These are phyloP conservation scores for Crotalus viridis DNA, from an alignment of 2,113 vertebrate genomes.

Conservation along the genomic window DNA sequence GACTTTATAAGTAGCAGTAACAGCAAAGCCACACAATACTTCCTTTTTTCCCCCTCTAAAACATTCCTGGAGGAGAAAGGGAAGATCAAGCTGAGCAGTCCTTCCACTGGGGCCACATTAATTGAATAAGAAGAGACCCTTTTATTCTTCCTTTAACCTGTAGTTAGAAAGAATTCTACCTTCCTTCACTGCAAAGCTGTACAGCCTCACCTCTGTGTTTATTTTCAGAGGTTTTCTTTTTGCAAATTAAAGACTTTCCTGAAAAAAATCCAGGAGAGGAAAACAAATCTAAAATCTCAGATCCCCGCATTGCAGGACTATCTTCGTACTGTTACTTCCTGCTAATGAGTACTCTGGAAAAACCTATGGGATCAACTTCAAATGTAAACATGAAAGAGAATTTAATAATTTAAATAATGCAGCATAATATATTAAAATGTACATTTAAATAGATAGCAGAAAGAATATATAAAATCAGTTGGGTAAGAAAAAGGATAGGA, in stretches of 20 bases:
- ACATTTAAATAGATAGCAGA: background rate
- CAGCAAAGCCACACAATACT: background rate
- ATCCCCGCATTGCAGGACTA: background rate
- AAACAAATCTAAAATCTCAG: background rate
- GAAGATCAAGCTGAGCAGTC: background rate
- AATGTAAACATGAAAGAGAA: background rate
- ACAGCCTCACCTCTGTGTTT: background rate
- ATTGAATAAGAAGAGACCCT: background rate
- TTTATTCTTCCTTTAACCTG: background rate
- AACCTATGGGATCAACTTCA: background rate
- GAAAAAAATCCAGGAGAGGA: background rate
- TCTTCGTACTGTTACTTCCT: background rate
- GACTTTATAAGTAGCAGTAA: background rate
- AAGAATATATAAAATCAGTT: background rate
- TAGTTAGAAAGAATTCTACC: background rate
- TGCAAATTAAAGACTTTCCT: background rate
- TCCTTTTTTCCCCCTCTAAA: background rate
- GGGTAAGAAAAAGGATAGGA: background rate
- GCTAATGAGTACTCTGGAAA: background rate
- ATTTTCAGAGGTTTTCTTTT: background rate
- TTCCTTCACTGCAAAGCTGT: background rate
- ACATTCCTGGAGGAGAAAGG: background rate
- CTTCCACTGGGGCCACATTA: background rate
- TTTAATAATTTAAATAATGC: background rate
- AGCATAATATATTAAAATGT: background rate